Conservation (phyloP, 2,113 vertebrate species). For the Phoxinus phoxinus region DNA sequence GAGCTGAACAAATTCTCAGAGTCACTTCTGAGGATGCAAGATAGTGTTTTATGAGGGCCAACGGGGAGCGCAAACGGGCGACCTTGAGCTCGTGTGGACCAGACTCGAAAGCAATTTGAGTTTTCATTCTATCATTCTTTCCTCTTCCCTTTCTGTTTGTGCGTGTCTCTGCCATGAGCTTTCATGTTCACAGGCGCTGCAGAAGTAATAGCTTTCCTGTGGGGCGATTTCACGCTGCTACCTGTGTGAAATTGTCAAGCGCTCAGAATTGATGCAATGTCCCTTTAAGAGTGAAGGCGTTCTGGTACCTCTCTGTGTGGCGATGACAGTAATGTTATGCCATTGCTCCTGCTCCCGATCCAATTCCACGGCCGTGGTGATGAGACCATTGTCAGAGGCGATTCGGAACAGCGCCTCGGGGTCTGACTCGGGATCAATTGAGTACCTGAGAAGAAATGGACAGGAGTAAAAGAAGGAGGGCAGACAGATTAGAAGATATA, state of each 20-base stretch:
- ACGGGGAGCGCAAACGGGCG: background rate
- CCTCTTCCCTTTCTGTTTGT: constrained; percentile 19
- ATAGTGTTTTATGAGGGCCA: constrained; percentile 15
- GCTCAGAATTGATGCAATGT: background rate
- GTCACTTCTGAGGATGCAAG: constrained; percentile 3
- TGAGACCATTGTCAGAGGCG: constrained; percentile 82
- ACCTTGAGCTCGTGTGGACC: constrained; percentile 12
- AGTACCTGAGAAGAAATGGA: constrained; percentile 74
- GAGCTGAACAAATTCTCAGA: background rate
- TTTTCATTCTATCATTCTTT: background rate
- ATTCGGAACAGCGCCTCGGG: constrained; percentile 86
- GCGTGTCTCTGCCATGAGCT: background rate
- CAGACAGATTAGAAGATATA: constrained; percentile 16
- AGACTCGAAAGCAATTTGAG: background rate
- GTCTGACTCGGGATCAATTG: constrained; percentile 86
- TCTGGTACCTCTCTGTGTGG: constrained; percentile 85
- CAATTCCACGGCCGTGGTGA: constrained; percentile 81
- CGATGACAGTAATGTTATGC: constrained; percentile 88
- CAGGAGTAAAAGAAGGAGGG: background rate
- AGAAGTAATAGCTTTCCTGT: constrained; percentile 31
- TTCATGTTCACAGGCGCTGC: background rate
- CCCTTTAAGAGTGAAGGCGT: constrained; percentile 2
- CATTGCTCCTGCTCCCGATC: constrained; percentile 85
- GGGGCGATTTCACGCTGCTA: constrained; percentile 10
- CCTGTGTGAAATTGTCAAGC: constrained; percentile 11